These are phyloP conservation scores for Ennomos erosarius DNA, from an alignment of 2,888 invertebrate genomes.

Conservation along the genomic window DNA sequence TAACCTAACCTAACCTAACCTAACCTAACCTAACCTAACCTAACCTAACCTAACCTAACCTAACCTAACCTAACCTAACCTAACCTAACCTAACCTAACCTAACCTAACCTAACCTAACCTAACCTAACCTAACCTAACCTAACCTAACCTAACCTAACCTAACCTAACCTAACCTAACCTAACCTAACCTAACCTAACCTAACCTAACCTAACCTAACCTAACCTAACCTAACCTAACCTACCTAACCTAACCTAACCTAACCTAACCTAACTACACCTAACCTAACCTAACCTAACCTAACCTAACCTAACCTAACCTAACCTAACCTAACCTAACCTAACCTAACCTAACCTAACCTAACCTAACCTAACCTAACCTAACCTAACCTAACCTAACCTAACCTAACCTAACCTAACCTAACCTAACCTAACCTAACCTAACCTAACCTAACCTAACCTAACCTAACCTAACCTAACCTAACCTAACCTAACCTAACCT, in stretches of 20 bases:
- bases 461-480: constrained; percentile 4
- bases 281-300: no score
- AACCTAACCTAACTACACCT: constrained; percentile 11
- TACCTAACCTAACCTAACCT: constrained; percentile 27
- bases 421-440: constrained; percentile 4
- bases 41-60: not conserved
- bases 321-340: constrained; percentile 6
- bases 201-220: no score
- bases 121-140: no score
- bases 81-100: no score
- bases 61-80: no score
- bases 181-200: no score
- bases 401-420: constrained; percentile 5
- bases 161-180: no score
- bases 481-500: constrained; percentile 2
- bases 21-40: constrained; percentile 3
- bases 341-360: constrained; percentile 10
- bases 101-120: no score
- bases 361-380: constrained; percentile 9
- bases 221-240: no score
- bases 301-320: no score
- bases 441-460: constrained; percentile 4
- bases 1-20: no score
- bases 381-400: constrained; percentile 7
- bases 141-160: no score